Evolutionary conservation across 2,113 vertebrate species (phyloP), one percentile per base, ranked within the genome.

Genomic region (Proterorhinus semilunaris): DNA sequence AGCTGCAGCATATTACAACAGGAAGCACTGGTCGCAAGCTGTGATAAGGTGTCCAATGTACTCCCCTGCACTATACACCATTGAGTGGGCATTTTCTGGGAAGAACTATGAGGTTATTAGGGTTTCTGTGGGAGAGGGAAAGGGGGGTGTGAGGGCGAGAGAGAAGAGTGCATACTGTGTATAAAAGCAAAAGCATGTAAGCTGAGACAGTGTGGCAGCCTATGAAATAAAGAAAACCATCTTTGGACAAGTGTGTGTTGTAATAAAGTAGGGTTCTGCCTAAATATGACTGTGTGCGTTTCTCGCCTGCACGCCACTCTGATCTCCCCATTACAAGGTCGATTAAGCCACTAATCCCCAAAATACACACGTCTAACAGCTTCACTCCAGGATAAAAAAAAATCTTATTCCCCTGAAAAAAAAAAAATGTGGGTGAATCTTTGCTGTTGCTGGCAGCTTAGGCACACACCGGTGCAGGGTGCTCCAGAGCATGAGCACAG

Each of bases 241-340:
- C 61, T 72, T 68, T 74, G 51, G 61, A 55, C 9, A 58, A 46
- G 44, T 76, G 49, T 75, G 72, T 78, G 68, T 74, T 82, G 82
- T 78, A 80, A 84, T 79, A 80, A 82, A 86, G 74, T 79, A 61
- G 51, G 80, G 64, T 74, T 79, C 71, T 62, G 83, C 59, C 63
- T 83, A 79, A 81, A 68, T 82, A 72, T 77, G 72, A 84, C 62
- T 66, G 81, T 77, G 46, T 63, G 84, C 70, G 66, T 82, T 87
- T 86, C 84, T 91, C 88, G 90, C 87, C 86, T 90, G 86, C 87
- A 91, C 86, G 89, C 87, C 74, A 89, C 86, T 86, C 90, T 91
- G 92, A 92, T 93, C 92, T 92, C 91, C 90, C 91, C 87, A 93
- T 93, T 93, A 93, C 92, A 92, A 92, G 92, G 91, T 93, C 92